Percentiles rank a stretch among this genome's conserved stretches.
These are phyloP conservation scores for Prionace glauca DNA, from an alignment of 2,797 vertebrate genomes.

Conservation along the genomic window DNA sequence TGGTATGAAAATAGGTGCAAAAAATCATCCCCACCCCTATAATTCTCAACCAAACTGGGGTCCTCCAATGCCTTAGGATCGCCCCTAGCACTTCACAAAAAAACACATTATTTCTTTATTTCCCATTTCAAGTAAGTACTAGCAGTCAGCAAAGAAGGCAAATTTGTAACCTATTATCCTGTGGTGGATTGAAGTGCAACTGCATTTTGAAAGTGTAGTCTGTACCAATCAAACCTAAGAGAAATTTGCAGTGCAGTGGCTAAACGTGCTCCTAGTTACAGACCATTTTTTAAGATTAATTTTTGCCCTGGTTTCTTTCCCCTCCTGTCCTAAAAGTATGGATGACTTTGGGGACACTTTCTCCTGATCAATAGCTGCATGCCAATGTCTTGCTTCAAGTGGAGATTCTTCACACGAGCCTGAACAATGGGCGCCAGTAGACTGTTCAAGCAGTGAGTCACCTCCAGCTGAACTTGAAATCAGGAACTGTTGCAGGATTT, in stretches of 20 bases:
- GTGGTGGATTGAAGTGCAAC: not conserved
- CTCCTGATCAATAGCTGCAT: not conserved
- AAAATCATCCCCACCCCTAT: too few species aligned
- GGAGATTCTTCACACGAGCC: not conserved
- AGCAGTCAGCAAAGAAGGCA: not conserved
- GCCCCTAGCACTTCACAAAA: too few species aligned
- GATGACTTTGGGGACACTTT: not conserved
- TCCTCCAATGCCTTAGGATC: too few species aligned
- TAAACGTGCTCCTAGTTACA: not conserved
- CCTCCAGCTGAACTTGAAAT: not conserved
- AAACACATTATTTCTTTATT: not conserved
- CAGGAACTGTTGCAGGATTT: not conserved
- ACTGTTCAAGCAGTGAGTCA: not conserved
- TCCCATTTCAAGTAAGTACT: not conserved
- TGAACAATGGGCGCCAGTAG: not conserved
- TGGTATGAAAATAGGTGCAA: too few species aligned
- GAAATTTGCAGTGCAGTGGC: not conserved
- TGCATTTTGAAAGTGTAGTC: not conserved
- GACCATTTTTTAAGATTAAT: not conserved
- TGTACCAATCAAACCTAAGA: not conserved
- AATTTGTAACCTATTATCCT: not conserved
- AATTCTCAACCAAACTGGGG: too few species aligned
- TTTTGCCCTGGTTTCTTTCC: not conserved
- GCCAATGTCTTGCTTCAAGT: not conserved
- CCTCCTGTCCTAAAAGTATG: not conserved